Evolutionary conservation across 2,113 vertebrate genomes (phyloP), one percentile per base, ranked within the genome.

Genomic region (Rhombomys opimus): DNA sequence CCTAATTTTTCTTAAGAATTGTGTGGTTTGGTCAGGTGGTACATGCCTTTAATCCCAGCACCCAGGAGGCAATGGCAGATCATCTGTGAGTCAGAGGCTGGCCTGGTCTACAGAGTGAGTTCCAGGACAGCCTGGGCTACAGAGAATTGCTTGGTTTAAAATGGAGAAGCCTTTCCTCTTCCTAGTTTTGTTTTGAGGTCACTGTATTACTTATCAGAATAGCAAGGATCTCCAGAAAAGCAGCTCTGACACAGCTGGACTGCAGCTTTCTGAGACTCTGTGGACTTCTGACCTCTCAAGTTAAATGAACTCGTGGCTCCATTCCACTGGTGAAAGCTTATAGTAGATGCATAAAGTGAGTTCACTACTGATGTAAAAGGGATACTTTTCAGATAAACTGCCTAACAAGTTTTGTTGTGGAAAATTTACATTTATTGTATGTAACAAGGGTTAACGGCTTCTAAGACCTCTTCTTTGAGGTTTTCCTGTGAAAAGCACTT

Each of bases 391-490:
- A 96, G 75, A 73, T 14, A 89, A 84, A 94, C 75, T 81, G 87
- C 30, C 91, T 89, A 91, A 65, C 78, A 96, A 54, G 41, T 35
- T 97, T 97, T 96, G 97, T 68, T 97, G 41, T 94, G 96, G 81
- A 97, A 92, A 93, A 96, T 97, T 95, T 97, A 95, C 72, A 96
- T 82, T 73, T 96, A 63, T 52, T 91, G 12, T 50, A 93, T 72
- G 75, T 86, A 50, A 89, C 77, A 95, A 81, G 35, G 30, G 95
- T 46, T 54, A 50, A 38, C 57, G 75, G 91, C 52, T 27, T 52
- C 57, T 91, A 87, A 72, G 67, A 52, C 50, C 73, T 89, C 86
- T 59, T 89, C 80, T 90, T 89, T 54, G 32, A 91, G 32, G 63
- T 89, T 78, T 84, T 93, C 89, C 80, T 85, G 15, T 87, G 78